Conservation (phyloP, 1,140 invertebrate genomes). For the Hyles euphorbiae region DNA sequence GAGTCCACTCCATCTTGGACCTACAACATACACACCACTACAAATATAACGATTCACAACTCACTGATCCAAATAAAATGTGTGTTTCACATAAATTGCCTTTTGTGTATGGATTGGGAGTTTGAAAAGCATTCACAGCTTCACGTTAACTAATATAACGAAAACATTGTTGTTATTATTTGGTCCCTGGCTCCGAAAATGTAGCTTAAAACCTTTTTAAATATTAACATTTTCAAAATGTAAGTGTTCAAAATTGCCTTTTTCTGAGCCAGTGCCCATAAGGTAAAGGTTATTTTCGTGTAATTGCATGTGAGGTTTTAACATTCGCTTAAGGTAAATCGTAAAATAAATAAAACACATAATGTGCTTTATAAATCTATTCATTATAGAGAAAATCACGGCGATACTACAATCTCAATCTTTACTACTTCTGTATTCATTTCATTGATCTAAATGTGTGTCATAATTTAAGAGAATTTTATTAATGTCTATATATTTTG, state of each 20-base stretch:
- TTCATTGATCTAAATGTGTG: too few relatives aligned
- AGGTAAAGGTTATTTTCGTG: constrained; percentile 36
- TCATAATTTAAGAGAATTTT: too few relatives aligned
- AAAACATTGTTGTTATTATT: too few relatives aligned
- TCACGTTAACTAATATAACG: constrained; percentile 27
- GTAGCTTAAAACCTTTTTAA: not conserved
- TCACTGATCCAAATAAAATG: not conserved
- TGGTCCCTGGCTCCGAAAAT: too few relatives aligned
- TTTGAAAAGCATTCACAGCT: constrained; percentile 31
- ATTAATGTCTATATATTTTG: too few relatives aligned
- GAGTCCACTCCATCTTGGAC: too few relatives aligned
- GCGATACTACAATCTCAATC: too few relatives aligned
- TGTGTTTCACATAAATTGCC: constrained; percentile 44
- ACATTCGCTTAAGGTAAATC: constrained; percentile 25
- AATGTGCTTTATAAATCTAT: too few relatives aligned
- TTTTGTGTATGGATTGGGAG: constrained; percentile 35
- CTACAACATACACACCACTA: too few relatives aligned
- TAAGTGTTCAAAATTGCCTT: constrained; percentile 16
- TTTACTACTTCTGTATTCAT: too few relatives aligned
- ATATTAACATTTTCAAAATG: constrained; percentile 8
- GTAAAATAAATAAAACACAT: too few relatives aligned
- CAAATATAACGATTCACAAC: not conserved
- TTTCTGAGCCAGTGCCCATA: constrained; percentile 22
- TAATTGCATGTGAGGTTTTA: constrained; percentile 44
- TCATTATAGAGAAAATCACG: too few relatives aligned